These are phyloP conservation scores for Prochilodus magdalenae DNA, from an alignment of 2,113 vertebrate genomes.

Conservation along the genomic window DNA sequence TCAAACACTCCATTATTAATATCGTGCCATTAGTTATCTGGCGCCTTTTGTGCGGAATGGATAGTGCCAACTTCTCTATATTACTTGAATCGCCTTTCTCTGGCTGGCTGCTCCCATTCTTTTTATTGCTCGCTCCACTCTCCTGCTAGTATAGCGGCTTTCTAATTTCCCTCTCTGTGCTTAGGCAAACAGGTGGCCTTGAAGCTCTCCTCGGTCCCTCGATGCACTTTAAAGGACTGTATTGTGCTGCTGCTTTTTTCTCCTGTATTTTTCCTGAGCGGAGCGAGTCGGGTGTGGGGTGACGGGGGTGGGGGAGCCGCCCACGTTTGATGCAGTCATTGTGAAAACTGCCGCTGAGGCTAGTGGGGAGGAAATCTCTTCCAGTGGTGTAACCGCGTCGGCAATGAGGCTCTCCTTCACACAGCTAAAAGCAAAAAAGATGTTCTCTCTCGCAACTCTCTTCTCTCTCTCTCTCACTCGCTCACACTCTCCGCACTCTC, in stretches of 20 bases:
- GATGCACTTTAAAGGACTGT: constrained; percentile 8
- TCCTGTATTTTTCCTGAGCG: not conserved
- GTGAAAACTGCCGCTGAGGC: constrained; percentile 22
- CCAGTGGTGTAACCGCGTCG: constrained; percentile 7
- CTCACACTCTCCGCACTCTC: too few relatives aligned
- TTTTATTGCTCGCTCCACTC: constrained; percentile 19
- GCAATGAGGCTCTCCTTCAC: not conserved
- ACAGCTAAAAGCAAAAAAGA: not conserved
- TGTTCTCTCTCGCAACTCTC: too few relatives aligned
- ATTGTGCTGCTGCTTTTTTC: not conserved
- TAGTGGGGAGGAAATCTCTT: constrained; percentile 25
- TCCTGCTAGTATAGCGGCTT: not conserved
- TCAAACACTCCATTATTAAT: constrained; percentile 2
- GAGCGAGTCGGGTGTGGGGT: constrained; percentile 19
- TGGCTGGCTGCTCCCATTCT: not conserved
- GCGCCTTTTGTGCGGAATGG: constrained; percentile 17
- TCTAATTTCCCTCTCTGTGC: constrained; percentile 14
- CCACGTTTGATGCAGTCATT: constrained; percentile 43
- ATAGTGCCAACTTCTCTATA: not conserved
- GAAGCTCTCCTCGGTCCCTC: constrained; percentile 14
- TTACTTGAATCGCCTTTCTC: not conserved
- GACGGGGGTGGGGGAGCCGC: too few relatives aligned
- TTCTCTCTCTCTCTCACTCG: too few relatives aligned
- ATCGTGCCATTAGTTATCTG: constrained; percentile 32
- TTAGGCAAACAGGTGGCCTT: constrained; percentile 40